Conservation (phyloP, 2,888 invertebrate genomes). For the Diachrysia chrysitis region DNA sequence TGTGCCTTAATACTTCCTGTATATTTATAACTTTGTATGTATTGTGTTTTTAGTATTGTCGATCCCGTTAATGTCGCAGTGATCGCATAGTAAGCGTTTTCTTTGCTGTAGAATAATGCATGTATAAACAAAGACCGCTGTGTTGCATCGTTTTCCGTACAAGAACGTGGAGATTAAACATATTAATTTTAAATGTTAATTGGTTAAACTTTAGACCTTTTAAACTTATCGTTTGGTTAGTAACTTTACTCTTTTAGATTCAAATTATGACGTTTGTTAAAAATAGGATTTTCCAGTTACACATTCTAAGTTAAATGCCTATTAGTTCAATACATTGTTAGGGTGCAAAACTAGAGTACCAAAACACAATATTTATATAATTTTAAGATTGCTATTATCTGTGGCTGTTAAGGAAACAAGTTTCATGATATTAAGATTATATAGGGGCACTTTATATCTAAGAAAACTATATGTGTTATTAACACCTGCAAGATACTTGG, state of each 20-base stretch:
- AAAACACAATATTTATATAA: conserved; percentile 14
- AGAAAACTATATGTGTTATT: conserved; percentile 17
- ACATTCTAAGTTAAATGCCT: not conserved
- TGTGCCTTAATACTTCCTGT: conserved; percentile 9
- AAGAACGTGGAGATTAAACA: not conserved
- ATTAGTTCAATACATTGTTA: conserved; percentile 1
- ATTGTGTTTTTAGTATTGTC: not conserved
- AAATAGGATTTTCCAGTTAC: not conserved
- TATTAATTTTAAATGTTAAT: too few species aligned
- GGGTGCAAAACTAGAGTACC: not conserved
- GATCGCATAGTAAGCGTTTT: not conserved
- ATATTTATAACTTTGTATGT: conserved; percentile 7
- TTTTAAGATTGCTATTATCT: conserved; percentile 27
- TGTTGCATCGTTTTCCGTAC: not conserved
- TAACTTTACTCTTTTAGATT: too few species aligned
- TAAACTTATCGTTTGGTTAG: too few species aligned
- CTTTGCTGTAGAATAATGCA: not conserved
- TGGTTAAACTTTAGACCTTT: too few species aligned
- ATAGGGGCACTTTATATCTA: conserved; percentile 15
- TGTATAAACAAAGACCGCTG: not conserved
- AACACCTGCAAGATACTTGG: conserved; percentile 51
- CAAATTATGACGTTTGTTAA: not conserved
- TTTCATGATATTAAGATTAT: conserved; percentile 30
- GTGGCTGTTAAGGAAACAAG: conserved; percentile 11
- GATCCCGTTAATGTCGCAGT: not conserved